phyloP scores from a whole-genome alignment of 2,888 invertebrate species.

The Pherbina coryleti region DNA sequence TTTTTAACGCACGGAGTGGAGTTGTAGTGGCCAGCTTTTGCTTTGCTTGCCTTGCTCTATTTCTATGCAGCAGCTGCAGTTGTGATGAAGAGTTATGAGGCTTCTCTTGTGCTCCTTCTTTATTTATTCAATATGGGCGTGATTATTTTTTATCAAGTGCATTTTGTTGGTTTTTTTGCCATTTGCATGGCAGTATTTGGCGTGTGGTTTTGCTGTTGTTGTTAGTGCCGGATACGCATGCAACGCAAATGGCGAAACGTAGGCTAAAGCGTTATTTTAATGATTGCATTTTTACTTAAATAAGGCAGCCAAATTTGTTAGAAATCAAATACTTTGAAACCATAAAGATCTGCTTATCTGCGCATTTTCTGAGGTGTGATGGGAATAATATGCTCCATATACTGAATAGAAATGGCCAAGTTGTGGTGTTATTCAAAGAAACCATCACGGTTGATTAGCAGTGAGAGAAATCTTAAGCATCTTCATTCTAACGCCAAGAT shows the following conservation, averaged over 20 bases:
- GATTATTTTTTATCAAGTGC: neutral
- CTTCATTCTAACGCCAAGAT: too few species aligned
- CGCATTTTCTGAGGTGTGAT: neutral
- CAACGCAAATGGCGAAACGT: neutral
- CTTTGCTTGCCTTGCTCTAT: neutral
- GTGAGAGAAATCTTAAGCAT: too few species aligned
- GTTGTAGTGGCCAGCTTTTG: too few species aligned
- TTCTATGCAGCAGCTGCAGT: neutral
- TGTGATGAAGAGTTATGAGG: constrained; percentile 31
- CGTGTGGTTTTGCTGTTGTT: neutral
- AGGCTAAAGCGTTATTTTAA: neutral
- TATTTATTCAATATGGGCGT: too few species aligned
- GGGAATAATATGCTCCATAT: neutral
- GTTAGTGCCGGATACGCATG: constrained; percentile 24
- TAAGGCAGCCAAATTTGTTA: constrained; percentile 26
- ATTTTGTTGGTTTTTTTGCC: neutral
- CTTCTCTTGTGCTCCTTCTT: neutral
- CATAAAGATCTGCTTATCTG: constrained; percentile 14
- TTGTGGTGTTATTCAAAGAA: too few species aligned
- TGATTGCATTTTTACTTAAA: neutral
- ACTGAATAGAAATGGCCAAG: neutral
- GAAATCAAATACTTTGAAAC: constrained; percentile 2
- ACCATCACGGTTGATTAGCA: too few species aligned
- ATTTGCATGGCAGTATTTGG: constrained; percentile 14
- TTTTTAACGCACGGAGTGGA: too few species aligned